Base-by-base conservation (phyloP, 53 echinoderm and acorn worm genomes). In the Patiria pectinifera region DNA sequence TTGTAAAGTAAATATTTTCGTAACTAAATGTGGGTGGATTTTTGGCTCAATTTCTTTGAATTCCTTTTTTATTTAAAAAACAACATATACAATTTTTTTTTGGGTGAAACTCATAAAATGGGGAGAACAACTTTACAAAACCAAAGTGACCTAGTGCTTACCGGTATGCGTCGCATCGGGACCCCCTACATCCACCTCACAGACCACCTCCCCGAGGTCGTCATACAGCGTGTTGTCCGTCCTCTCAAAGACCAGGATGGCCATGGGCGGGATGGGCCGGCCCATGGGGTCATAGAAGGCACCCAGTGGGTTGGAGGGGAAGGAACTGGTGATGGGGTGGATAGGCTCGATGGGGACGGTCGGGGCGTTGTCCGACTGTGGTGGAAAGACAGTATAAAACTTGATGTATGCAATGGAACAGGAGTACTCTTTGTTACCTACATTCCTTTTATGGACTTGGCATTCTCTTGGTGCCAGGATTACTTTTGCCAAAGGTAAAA, bases 321-420 rank as follows among this genome's bases (percentile, higher is more conserved):
- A 88, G 61, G 96, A 76, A 61, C 96, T 94, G 10, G 97, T 96
- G 88, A 99, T 94, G 18, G 93, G 90, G 45, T 92, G 96, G 59
- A 99, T 99, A 44, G 89, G 95, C 75, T 99, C 99, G 3, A 83
- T 95, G 83, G 99, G 99, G 23, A 62, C 91, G 61, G 96, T 91
- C 13, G 95, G 95, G 25, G 97, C 94, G 46, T 99, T 99, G 60
- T 87, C 86, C 26, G 99, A 92, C 99, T 99, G 94, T 46, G 53
- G 5, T 53, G 53, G 53, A 45, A 79, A 22, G 2, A 59, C 74
- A 45, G 43, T 62, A 9, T 3, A 22, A 71, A 5, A 23, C 2
- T 7, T 35, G 14, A 43, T 8, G 48, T 25, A 12, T 13, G 6
- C 4, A 12, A 8, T 22, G 44, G 0, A 53, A 53, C 53, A 53